Conservation (phyloP, 1,140 invertebrate species). For the Hyphantria cunea region DNA sequence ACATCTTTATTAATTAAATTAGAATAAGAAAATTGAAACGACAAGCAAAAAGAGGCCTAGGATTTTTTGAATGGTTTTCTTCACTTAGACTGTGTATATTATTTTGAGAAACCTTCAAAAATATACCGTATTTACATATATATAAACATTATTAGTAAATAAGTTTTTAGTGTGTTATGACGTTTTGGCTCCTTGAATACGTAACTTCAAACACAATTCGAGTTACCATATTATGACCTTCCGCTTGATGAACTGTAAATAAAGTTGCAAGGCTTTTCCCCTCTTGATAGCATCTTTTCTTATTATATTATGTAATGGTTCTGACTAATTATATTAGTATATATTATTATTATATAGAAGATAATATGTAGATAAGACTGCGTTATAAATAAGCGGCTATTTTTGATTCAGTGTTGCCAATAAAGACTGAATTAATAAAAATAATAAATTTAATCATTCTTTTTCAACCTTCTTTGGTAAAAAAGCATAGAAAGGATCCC, state of each 20-base stretch:
- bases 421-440: constrained; percentile 68
- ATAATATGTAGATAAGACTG: constrained; percentile 47
- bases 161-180: constrained; percentile 40
- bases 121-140: constrained; percentile 60
- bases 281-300: constrained; percentile 17
- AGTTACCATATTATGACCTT: constrained; percentile 71
- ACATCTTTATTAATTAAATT: constrained; percentile 33
- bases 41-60: constrained; percentile 79
- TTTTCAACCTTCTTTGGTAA: constrained; percentile 31
- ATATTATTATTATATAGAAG: constrained; percentile 33
- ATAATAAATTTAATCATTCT: constrained; percentile 28
- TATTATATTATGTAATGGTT: background rate
- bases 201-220: constrained; percentile 68
- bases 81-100: constrained; percentile 71
- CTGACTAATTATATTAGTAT: constrained; percentile 21
- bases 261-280: constrained; percentile 49
- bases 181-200: constrained; percentile 51
- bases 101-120: constrained; percentile 69
- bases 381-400: constrained; percentile 35
- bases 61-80: constrained; percentile 74
- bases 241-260: constrained; percentile 71
- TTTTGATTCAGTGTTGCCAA: constrained; percentile 65
- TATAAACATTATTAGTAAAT: constrained; percentile 46
- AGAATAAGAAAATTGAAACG: constrained; percentile 42
- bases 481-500: constrained; percentile 59